Conservation (phyloP, 2,888 invertebrate species). For the Caenorhabditis doughertyi region DNA sequence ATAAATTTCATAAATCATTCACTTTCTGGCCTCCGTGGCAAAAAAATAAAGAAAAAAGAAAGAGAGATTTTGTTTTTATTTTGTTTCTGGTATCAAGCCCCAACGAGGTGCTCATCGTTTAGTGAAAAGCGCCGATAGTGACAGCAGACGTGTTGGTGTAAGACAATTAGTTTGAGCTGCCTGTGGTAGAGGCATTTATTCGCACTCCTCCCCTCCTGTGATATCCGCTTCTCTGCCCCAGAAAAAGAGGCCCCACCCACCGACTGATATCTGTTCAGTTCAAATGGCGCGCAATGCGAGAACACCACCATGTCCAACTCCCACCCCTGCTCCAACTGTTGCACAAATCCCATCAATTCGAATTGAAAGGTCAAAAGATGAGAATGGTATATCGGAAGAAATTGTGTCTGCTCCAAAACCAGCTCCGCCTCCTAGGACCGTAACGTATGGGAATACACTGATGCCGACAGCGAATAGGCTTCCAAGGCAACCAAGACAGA, state of each 20-base stretch:
- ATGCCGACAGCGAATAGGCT: constrained; percentile 24
- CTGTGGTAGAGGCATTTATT: constrained; percentile 62
- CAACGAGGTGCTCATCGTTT: constrained; percentile 65
- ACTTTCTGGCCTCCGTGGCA: constrained; percentile 18
- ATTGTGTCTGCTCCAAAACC: constrained; percentile 45
- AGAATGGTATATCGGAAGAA: constrained; percentile 34
- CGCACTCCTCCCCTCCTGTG: constrained; percentile 54
- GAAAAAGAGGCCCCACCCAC: constrained; percentile 24
- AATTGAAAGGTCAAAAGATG: constrained; percentile 50
- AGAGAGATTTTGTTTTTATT: constrained; percentile 58
- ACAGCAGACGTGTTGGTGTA: constrained; percentile 68
- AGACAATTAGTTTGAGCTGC: constrained; percentile 68
- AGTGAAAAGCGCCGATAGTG: constrained; percentile 58
- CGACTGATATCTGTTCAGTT: constrained; percentile 30
- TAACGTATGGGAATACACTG: constrained; percentile 40
- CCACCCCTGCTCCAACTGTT: constrained; percentile 42
- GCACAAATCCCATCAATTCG: constrained; percentile 56
- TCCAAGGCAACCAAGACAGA: constrained; percentile 55
- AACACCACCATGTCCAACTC: constrained; percentile 55
- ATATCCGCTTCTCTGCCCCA: constrained; percentile 28
- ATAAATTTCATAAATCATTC: constrained; percentile 57
- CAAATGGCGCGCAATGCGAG: constrained; percentile 64
- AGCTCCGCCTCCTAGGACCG: constrained; percentile 49
- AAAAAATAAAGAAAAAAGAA: not conserved
- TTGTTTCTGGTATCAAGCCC: constrained; percentile 60